Evolutionary conservation across 2,113 vertebrate species (phyloP).

Genomic region (Muntiacus muntjak): DNA sequence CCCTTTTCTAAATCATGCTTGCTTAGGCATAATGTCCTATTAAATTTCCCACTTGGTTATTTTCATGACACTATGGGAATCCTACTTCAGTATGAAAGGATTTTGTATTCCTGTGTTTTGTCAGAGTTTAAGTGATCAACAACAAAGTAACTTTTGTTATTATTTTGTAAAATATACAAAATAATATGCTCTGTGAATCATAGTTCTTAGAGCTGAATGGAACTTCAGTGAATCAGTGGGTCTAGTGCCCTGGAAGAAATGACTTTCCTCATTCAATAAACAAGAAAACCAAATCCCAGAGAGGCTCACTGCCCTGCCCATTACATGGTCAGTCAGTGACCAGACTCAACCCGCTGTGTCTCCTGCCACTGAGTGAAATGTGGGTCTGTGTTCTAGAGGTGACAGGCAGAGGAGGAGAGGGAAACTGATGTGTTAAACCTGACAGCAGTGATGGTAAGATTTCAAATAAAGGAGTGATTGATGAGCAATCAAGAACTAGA

Average conservation of each 20-base stretch:
- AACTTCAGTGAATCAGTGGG: not conserved
- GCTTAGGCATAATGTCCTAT: not conserved
- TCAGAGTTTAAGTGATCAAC: not conserved
- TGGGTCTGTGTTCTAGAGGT: not conserved
- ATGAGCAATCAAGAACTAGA: not conserved
- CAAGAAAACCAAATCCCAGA: not conserved
- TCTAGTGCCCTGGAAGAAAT: not conserved
- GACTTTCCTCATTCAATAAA: not conserved
- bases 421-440: not conserved
- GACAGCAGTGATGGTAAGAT: not conserved
- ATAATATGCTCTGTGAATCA: not conserved
- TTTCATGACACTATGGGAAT: not conserved
- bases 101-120: constrained; percentile 35
- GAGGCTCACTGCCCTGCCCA: not conserved
- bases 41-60: not conserved
- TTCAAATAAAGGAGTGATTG: not conserved
- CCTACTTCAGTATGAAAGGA: not conserved
- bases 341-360: not conserved
- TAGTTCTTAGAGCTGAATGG: not conserved
- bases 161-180: constrained; percentile 1
- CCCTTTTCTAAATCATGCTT: not conserved
- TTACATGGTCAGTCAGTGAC: not conserved
- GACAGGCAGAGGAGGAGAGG: not conserved
- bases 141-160: not conserved
- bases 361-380: not conserved